phyloP scores from a whole-genome alignment of 2,888 invertebrate species.

The Hybos culiciformis region DNA sequence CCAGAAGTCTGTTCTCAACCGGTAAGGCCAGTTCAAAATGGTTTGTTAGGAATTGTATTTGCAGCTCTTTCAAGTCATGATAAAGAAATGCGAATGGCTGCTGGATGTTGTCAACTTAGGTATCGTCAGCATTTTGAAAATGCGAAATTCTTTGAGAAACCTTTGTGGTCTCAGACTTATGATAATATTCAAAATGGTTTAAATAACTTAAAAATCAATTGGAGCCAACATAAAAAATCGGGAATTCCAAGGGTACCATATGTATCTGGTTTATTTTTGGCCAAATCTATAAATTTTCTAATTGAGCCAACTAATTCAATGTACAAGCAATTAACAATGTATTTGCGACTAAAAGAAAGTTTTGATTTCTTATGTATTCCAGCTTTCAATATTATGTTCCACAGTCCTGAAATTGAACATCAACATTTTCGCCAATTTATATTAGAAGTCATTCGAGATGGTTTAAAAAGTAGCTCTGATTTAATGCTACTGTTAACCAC shows the following conservation, averaged over 20 bases:
- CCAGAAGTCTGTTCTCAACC: constrained; percentile 62
- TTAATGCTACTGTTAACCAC: constrained; percentile 57
- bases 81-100: constrained; percentile 51
- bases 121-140: constrained; percentile 63
- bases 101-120: constrained; percentile 58
- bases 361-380: constrained; percentile 71
- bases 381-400: constrained; percentile 72
- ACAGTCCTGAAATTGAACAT: constrained; percentile 59
- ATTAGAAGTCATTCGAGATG: constrained; percentile 58
- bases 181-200: constrained; percentile 33
- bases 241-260: constrained; percentile 31
- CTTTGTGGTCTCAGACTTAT: constrained; percentile 31
- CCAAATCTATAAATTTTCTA: constrained; percentile 44
- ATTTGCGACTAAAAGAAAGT: constrained; percentile 60
- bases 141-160: constrained; percentile 38
- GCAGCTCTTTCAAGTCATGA: constrained; percentile 56
- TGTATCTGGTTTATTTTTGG: constrained; percentile 29
- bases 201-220: constrained; percentile 22
- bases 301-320: constrained; percentile 62
- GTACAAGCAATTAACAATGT: constrained; percentile 64
- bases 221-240: constrained; percentile 30
- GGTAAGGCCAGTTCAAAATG: constrained; percentile 52
- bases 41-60: constrained; percentile 56
- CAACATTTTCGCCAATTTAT: constrained; percentile 63
- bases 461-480: constrained; percentile 61